phyloP scores from a whole-genome alignment of 2,888 invertebrate genomes.

The Agrotis ipsilon region DNA sequence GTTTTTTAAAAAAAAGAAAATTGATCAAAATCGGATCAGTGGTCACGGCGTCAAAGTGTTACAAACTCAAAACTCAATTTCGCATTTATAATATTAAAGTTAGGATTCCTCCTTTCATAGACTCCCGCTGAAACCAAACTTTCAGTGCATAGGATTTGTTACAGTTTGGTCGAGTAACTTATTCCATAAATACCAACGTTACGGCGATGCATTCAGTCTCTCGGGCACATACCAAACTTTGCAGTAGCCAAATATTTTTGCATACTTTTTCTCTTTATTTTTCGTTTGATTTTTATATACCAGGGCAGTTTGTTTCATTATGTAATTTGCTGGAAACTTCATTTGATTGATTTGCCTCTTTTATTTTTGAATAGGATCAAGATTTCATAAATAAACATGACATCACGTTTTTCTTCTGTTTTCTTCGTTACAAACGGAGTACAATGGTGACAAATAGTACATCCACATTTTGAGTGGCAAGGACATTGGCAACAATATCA shows the following conservation, averaged over 20 bases:
- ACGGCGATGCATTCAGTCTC: conserved; percentile 41
- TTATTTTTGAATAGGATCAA: background rate
- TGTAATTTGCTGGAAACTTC: background rate
- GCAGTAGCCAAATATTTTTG: conserved; percentile 32
- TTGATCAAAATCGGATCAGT: no score
- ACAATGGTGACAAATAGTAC: background rate
- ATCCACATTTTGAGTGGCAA: background rate
- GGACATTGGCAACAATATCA: background rate
- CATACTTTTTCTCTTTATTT: conserved; percentile 17
- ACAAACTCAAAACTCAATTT: no score
- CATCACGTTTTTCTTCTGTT: background rate
- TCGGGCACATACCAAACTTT: conserved; percentile 42
- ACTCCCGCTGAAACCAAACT: conserved; percentile 27
- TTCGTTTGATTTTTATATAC: conserved; percentile 10
- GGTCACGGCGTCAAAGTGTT: no score
- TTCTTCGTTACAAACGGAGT: no score
- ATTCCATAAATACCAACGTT: conserved; percentile 66
- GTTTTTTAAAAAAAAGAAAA: no score
- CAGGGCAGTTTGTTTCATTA: background rate
- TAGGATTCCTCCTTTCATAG: background rate
- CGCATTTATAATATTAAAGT: background rate
- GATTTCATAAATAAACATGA: background rate
- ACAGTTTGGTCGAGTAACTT: conserved; percentile 66
- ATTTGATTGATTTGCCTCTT: background rate
- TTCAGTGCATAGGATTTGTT: conserved; percentile 62